phyloP scores from a whole-genome alignment of 2,797 vertebrate species.

The Artibeus lituratus region DNA sequence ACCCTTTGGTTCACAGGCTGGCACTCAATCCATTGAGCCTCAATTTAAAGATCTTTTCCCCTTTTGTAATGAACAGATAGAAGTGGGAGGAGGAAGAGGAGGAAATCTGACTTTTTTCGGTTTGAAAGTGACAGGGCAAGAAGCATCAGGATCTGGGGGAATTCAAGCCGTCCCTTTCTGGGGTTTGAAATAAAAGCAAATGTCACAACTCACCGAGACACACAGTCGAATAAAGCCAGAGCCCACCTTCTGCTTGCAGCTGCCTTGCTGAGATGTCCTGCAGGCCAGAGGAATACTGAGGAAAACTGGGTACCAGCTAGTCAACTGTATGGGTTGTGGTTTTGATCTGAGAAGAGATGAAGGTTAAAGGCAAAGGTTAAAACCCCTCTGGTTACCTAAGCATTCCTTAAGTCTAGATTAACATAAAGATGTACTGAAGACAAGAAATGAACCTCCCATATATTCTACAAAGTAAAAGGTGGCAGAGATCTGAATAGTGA shows the following conservation, averaged over 20 bases:
- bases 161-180: constrained; percentile 48
- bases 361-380: constrained; percentile 70
- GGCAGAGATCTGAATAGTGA: background rate
- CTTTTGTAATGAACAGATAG: constrained; percentile 13
- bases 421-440: constrained; percentile 59
- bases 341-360: constrained; percentile 60
- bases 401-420: constrained; percentile 54
- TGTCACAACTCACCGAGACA: constrained; percentile 34
- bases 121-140: constrained; percentile 6
- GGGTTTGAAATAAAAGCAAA: constrained; percentile 60
- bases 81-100: background rate
- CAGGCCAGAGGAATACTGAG: constrained; percentile 66
- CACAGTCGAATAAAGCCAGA: constrained; percentile 57
- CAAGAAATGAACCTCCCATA: constrained; percentile 24
- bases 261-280: constrained; percentile 55
- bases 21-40: too few relatives aligned
- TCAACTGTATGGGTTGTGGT: constrained; percentile 59
- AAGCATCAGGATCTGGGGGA: constrained; percentile 21
- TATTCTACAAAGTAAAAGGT: constrained; percentile 29
- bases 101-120: constrained; percentile 60
- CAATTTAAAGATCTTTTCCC: constrained; percentile 34
- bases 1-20: too few relatives aligned
- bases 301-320: constrained; percentile 66
- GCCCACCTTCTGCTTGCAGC: constrained; percentile 65
- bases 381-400: constrained; percentile 58